These are phyloP conservation scores for Littorina saxatilis DNA, from an alignment of 1,140 invertebrate genomes.

Conservation along the genomic window DNA sequence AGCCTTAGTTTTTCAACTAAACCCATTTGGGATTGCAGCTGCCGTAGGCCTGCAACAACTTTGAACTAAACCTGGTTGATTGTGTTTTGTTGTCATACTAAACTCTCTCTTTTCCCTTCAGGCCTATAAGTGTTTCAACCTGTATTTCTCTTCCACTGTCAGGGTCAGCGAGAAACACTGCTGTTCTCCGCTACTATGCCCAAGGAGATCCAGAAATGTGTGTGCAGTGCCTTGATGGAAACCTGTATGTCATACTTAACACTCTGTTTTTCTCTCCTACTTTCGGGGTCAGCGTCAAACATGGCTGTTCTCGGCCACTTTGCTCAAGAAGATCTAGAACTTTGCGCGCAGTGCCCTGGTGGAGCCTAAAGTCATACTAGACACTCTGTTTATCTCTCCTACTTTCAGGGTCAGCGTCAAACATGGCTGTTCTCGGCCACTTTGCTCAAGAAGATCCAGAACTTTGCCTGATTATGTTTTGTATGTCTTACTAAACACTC, in stretches of 20 bases:
- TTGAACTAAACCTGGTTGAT: too few species aligned
- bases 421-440: constrained; percentile 98
- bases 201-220: constrained; percentile 99
- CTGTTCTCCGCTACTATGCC: constrained; percentile 99
- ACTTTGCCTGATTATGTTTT: constrained; percentile 95
- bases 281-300: constrained; percentile 94
- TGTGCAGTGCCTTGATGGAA: constrained; percentile 95
- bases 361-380: too few species aligned
- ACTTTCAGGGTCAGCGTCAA: constrained; percentile 91
- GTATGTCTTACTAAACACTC: too few species aligned
- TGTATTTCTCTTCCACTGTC: too few species aligned
- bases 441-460: constrained; percentile 99
- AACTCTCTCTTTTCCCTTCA: too few species aligned
- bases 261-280: too few species aligned
- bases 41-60: too few species aligned
- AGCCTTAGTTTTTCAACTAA: too few species aligned
- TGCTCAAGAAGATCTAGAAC: constrained; percentile 99
- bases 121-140: constrained; percentile 99
- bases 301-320: constrained; percentile 98
- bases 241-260: too few species aligned
- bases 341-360: constrained; percentile 97
- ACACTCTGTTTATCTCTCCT: too few species aligned
- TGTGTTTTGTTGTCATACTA: too few species aligned
- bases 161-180: constrained; percentile 96
- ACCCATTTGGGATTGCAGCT: too few species aligned